These are phyloP conservation scores for Metaphire vulgaris DNA, from an alignment of 1,140 invertebrate species.

Conservation along the genomic window DNA sequence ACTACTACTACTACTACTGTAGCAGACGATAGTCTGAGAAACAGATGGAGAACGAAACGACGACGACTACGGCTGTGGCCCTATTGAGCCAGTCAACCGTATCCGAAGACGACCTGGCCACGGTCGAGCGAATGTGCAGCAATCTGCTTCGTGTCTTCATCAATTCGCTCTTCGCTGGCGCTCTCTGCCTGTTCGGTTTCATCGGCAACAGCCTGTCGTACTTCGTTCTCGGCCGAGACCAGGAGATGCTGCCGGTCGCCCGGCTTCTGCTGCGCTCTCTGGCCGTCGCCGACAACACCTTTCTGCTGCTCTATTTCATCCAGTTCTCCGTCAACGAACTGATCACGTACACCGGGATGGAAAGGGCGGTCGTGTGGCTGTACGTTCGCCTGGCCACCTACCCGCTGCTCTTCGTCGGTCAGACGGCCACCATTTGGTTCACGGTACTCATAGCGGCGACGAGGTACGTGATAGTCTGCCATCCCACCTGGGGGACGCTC, in stretches of 20 bases:
- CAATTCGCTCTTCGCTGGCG: background rate
- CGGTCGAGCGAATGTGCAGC: too few relatives aligned
- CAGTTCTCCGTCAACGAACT: background rate
- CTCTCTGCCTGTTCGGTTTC: background rate
- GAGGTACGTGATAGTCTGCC: slow-evolving; percentile 18
- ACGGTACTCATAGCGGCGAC: slow-evolving; percentile 28
- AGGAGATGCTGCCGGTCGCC: background rate
- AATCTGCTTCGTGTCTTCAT: slow-evolving; percentile 18
- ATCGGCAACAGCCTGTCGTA: background rate
- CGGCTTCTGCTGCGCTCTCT: background rate
- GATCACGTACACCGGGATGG: background rate
- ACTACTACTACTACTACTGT: too few relatives aligned
- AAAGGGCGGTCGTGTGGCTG: background rate
- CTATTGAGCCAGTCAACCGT: too few relatives aligned
- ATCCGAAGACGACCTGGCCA: too few relatives aligned
- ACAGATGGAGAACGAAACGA: too few relatives aligned
- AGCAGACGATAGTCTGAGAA: too few relatives aligned
- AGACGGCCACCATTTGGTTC: slow-evolving; percentile 28
- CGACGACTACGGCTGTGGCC: too few relatives aligned
- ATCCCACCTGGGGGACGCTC: slow-evolving; percentile 11
- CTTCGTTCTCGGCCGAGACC: background rate
- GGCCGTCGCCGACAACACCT: background rate
- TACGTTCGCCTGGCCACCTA: slow-evolving; percentile 19
- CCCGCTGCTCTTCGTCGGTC: slow-evolving; percentile 25
- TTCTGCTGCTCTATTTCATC: background rate